These are phyloP conservation scores for Pyrocephalus nanus DNA, from an alignment of 2,797 vertebrate species.

Conservation along the genomic window DNA sequence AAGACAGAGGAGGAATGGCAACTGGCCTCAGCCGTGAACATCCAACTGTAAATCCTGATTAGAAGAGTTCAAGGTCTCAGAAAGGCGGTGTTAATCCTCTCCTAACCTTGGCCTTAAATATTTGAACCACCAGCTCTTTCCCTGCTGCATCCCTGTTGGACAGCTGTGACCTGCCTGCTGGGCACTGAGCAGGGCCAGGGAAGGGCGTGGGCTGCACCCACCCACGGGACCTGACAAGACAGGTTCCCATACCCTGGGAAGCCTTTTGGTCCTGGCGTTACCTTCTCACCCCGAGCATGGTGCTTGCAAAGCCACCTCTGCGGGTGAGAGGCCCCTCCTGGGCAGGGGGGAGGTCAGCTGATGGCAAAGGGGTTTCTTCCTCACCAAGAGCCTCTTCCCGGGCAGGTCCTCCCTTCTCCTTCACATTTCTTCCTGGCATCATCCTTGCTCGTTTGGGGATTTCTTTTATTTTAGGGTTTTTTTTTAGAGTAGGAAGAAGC, in stretches of 20 bases:
- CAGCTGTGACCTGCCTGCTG: neutral
- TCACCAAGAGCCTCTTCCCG: neutral
- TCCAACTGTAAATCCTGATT: slow-evolving; percentile 5
- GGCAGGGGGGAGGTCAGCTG: neutral
- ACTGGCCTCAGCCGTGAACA: neutral
- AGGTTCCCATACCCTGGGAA: neutral
- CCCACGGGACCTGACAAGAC: neutral
- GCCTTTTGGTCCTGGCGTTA: rapidly evolving
- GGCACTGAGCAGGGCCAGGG: neutral
- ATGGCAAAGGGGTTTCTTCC: neutral
- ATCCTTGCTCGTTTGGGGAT: rapidly evolving
- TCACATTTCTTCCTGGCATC: neutral
- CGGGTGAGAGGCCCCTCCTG: neutral
- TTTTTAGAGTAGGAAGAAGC: neutral
- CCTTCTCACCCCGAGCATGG: rapidly evolving
- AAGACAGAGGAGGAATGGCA: neutral
- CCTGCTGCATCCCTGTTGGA: rapidly evolving
- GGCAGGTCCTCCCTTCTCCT: neutral
- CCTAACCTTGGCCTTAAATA: slow-evolving; percentile 11
- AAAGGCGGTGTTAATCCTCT: neutral
- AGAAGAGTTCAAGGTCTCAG: neutral
- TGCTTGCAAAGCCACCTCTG: neutral
- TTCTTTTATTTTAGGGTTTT: neutral
- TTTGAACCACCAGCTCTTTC: rapidly evolving
- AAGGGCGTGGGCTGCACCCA: neutral